Evolutionary conservation across 37 sponge, comb jelly and placozoan genomes (phyloP), one percentile per base, ranked within the genome.

Genomic region (Mnemiopsis leidyi): DNA sequence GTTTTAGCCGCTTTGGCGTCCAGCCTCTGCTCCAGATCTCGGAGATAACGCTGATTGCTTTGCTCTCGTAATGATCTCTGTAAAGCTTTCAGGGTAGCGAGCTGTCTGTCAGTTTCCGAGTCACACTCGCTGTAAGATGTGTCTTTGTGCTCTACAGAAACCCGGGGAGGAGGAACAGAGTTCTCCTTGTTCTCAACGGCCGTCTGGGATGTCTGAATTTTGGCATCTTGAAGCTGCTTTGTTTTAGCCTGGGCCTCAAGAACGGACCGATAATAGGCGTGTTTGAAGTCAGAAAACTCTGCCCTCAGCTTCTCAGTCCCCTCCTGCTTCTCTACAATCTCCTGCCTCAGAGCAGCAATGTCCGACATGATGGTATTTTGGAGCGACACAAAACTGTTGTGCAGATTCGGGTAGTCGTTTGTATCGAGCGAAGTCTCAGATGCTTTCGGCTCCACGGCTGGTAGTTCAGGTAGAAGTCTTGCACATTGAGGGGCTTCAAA

Each of bases 111-210:
- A 23, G 90, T 85, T 37, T 85, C 90, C 5, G 61, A 40, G 30
- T 85, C 90, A 85, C 90, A 85, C 90, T 85, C 90, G 24, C 90
- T 85, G 61, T 85, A 85, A 23, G 90, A 85, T 1, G 79, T 77
- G 36, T 77, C 79, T 32, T 26, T 26, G 18, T 77, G 35, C 7
- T 77, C 79, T 28, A 25, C 21, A n/a, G 73, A 1, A 33, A 77
- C 79, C 7, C 36, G 33, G 5, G 79, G 35, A 32, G 32, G 26
- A 77, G 33, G 79, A 0, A 34, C 36, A 21, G 79, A 28, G 18
- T 77, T 77, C 36, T 32, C 32, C 1, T 32, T 32, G 26, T 21
- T 39, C 1, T 85, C 90, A 2, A 7, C 23, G 16, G 32, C 7
- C 1, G 0, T 21, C 25, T 85, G 90, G 39, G 90, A 85, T 3